These are phyloP conservation scores for Sebastes matsubarae DNA, from an alignment of 2,797 vertebrate species.

Conservation along the genomic window DNA sequence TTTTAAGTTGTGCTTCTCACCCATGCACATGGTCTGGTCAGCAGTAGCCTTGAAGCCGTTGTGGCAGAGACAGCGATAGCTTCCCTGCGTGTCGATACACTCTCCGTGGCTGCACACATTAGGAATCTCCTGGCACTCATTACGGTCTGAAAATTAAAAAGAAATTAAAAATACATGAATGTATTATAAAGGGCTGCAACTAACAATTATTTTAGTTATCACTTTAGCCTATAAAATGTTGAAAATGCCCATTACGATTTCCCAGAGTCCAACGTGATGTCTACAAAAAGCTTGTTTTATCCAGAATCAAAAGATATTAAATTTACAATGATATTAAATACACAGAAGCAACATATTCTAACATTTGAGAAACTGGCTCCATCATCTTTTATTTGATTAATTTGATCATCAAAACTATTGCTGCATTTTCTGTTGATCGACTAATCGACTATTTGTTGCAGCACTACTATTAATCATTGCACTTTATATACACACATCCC, in stretches of 20 bases:
- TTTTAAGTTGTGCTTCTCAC: conserved; percentile 69
- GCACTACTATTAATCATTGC: neutral
- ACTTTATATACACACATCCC: neutral
- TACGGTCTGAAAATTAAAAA: conserved; percentile 81
- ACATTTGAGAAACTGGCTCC: neutral
- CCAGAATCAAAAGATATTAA: neutral
- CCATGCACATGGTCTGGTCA: conserved; percentile 94
- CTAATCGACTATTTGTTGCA: neutral
- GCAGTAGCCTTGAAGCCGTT: conserved; percentile 91
- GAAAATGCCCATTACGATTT: neutral
- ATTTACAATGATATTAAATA: neutral
- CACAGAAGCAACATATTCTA: neutral
- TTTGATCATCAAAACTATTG: neutral
- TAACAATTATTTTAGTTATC: neutral
- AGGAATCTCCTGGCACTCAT: conserved; percentile 93
- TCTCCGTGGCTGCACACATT: conserved; percentile 93
- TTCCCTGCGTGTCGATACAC: conserved; percentile 91
- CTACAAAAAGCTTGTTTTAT: neutral
- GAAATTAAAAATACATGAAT: neutral
- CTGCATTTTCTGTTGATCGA: neutral
- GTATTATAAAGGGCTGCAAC: neutral
- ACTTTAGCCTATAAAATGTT: neutral
- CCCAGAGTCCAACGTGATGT: neutral
- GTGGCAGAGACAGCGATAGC: conserved; percentile 92
- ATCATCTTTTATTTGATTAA: neutral